Base-by-base conservation (phyloP, 37 sponge, comb jelly and placozoan species). In the Spongilla lacustris region DNA sequence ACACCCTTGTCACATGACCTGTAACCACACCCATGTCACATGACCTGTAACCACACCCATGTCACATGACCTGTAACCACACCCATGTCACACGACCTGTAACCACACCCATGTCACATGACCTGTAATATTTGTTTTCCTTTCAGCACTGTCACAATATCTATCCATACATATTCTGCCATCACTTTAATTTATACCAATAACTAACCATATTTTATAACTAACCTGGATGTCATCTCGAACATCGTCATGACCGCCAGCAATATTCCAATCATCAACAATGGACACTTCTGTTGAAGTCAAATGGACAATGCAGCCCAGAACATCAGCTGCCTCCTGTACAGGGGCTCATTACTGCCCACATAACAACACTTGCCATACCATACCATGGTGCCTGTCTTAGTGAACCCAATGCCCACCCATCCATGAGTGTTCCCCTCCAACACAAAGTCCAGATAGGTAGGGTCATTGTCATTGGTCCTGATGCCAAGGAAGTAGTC, bases 381-480 rank as follows among this genome's bases (percentile, higher is more conserved):
- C 21, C 58, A 35, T 36, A 81, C 82, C 82, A 81, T 81, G 69
- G 9, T 81, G 24, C 38, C 28, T 35, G 82, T 81, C 24, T 68
- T 38, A 3, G 71, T 69, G 71, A 81, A 81, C 22, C 82, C 82
- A 24, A 81, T 36, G 23, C 70, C 82, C 8, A 81, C 71, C 70
- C 71, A 81, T 6, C 82, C 82, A 23, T 8, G 0, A 6, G 72
- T 48, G 8, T 28, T 68, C 9, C 71, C 82, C 35, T 34, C 71
- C 26, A 81, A 36, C 34, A 69, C 32, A 33, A 81, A 27, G 71
- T 81, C 82, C 36, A 81, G 36, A 41, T 34, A 81, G 25, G 34
- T 26, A 10, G 70, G 69, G 71, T 81, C 82, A 6, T 71, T 41
- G 32, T 29, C 36, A 34, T 81, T 81, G 69, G 71, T 29, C n/a